Evolutionary conservation across 2,797 vertebrate species (phyloP).

Genomic region (Halcyon leucocephala): DNA sequence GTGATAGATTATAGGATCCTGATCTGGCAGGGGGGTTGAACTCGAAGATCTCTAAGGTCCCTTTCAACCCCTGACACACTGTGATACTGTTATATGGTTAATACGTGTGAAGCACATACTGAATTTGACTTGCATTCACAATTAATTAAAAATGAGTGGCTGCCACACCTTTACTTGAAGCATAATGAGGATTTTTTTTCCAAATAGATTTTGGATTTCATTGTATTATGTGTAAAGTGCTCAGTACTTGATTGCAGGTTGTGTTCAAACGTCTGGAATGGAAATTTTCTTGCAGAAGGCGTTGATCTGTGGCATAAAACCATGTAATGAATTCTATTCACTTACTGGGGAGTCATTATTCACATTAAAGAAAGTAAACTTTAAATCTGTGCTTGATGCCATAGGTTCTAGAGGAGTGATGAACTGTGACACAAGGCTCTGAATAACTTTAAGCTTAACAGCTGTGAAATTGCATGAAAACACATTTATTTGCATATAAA

Average conservation of each 20-base stretch:
- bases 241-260: not conserved
- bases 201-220: not conserved
- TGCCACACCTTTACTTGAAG: not conserved
- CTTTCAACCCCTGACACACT: too few species aligned
- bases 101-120: not conserved
- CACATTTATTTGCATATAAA: not conserved
- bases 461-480: conserved; percentile 4
- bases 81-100: not conserved
- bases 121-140: not conserved
- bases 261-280: not conserved
- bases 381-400: not conserved
- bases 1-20: too few species aligned
- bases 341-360: not conserved
- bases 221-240: not conserved
- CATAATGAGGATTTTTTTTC: not conserved
- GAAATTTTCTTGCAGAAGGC: not conserved
- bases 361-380: not conserved
- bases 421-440: not conserved
- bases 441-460: conserved; percentile 2
- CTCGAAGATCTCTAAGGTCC: too few species aligned
- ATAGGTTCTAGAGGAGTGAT: not conserved
- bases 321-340: not conserved
- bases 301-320: not conserved
- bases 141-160: not conserved
- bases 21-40: too few species aligned